A percentile compares a stretch with the other conserved stretches of the same genome.
Conservation (phyloP, 2,888 invertebrate species). For the Mythimna lalbum region DNA sequence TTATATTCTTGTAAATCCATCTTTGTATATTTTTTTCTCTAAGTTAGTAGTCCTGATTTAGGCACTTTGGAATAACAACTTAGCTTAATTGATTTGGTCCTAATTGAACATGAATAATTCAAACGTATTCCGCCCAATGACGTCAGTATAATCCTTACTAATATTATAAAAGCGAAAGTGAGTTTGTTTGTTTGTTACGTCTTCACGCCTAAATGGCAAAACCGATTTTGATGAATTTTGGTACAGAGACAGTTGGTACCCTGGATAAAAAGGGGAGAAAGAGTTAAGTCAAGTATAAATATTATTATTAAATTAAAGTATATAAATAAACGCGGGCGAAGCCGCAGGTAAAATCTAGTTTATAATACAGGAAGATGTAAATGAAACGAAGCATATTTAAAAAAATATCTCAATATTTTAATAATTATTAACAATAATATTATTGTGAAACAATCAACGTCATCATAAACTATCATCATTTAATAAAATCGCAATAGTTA, state of each 20-base stretch:
- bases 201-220: too few species aligned
- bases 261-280: too few species aligned
- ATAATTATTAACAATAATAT: conserved; percentile 84
- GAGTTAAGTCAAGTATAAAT: too few species aligned
- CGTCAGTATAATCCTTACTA: neutral
- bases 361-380: neutral
- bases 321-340: too few species aligned
- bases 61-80: neutral
- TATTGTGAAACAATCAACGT: conserved; percentile 87
- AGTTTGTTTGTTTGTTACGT: too few species aligned
- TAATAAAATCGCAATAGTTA: conserved; percentile 86
- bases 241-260: too few species aligned
- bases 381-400: conserved; percentile 51
- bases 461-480: conserved; percentile 87
- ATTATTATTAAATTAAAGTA: too few species aligned
- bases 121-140: too few species aligned
- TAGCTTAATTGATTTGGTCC: neutral
- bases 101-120: neutral
- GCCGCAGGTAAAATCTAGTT: too few species aligned
- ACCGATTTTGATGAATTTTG: too few species aligned
- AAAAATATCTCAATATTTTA: conserved; percentile 79
- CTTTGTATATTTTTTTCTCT: neutral
- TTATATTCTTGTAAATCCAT: too few species aligned
- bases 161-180: too few species aligned
- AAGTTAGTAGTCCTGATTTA: neutral